A percentile compares a stretch with the other conserved stretches of the same genome.
Conservation (phyloP, 2,888 invertebrate genomes). For the Campaea margaritaria region DNA sequence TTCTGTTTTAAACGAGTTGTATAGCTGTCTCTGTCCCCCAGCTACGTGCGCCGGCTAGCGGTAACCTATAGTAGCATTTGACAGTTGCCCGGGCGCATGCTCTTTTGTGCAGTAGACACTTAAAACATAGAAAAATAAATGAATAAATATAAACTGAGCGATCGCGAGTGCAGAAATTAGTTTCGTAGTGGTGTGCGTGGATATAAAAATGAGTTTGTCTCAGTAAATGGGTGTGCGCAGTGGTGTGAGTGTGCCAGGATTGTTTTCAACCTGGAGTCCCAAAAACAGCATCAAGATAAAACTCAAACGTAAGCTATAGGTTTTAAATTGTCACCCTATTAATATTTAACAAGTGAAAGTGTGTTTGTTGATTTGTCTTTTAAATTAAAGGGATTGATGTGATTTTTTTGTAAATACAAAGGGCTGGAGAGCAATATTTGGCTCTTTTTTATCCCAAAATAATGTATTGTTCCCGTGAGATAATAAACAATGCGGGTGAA, state of each 20-base stretch:
- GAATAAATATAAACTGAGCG: conserved; percentile 33
- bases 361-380: too few species aligned
- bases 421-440: too few species aligned
- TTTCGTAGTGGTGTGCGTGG: conserved; percentile 51
- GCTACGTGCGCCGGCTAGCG: conserved; percentile 69
- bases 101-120: conserved; percentile 65
- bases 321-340: background rate
- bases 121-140: conserved; percentile 39
- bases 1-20: conserved; percentile 38
- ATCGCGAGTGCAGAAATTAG: conserved; percentile 38
- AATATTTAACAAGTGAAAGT: background rate
- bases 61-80: conserved; percentile 63
- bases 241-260: conserved; percentile 76
- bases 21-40: conserved; percentile 49
- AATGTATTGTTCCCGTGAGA: too few species aligned
- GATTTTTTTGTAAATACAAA: too few species aligned
- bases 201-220: conserved; percentile 66
- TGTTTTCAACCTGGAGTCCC: conserved; percentile 81
- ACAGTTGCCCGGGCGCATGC: conserved; percentile 79
- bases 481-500: too few species aligned
- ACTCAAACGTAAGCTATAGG: conserved; percentile 76
- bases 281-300: conserved; percentile 83
- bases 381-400: too few species aligned
- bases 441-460: too few species aligned
- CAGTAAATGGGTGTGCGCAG: conserved; percentile 81